phyloP scores from a whole-genome alignment of 1,140 invertebrate species.

The Atta cephalotes region DNA sequence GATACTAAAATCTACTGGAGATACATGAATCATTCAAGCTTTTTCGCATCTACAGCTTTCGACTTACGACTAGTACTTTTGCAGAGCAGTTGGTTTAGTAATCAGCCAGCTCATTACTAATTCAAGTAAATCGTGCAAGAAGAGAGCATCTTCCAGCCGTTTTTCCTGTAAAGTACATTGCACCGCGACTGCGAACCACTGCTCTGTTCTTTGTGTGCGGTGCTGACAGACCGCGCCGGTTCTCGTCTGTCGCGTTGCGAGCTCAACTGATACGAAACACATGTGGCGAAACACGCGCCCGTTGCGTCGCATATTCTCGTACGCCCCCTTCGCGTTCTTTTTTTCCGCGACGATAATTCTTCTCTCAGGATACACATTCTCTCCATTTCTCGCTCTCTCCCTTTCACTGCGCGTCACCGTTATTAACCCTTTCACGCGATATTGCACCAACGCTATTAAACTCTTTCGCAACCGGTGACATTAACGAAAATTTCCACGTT shows the following conservation, averaged over 20 bases:
- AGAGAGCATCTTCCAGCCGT: neutral
- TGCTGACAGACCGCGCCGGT: conserved; percentile 38
- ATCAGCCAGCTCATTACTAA: neutral
- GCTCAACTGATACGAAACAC: conserved; percentile 59
- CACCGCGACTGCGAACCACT: conserved; percentile 40
- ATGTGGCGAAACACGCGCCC: conserved; percentile 50
- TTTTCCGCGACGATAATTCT: conserved; percentile 45
- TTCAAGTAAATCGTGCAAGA: neutral
- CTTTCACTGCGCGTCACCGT: neutral
- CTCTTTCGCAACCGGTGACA: neutral
- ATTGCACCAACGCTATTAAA: conserved; percentile 24
- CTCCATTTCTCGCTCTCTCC: neutral
- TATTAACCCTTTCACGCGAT: conserved; percentile 11
- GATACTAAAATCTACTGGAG: neutral
- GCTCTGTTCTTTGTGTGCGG: conserved; percentile 26
- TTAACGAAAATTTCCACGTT: conserved; percentile 13
- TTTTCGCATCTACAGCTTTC: neutral
- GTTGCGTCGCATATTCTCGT: conserved; percentile 20
- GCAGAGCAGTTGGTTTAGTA: neutral
- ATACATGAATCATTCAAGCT: neutral
- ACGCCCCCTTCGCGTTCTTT: conserved; percentile 44
- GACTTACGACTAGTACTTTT: neutral
- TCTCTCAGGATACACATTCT: neutral
- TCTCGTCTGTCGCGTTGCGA: conserved; percentile 48
- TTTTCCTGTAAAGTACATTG: neutral